Conservation (phyloP, 2,113 vertebrate genomes). For the Pristiophorus japonicus region DNA sequence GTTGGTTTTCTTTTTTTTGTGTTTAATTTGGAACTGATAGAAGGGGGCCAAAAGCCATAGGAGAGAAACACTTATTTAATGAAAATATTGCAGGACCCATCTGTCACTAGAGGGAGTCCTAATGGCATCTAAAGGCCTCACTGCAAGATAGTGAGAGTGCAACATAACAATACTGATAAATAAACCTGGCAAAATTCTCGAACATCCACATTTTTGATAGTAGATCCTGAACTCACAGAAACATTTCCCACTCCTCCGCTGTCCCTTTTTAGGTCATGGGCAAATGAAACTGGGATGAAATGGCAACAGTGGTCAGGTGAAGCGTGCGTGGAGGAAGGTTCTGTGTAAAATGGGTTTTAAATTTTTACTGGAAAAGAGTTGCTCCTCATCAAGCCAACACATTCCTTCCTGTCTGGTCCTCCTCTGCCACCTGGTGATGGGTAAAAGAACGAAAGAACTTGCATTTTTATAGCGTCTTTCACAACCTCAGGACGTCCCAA, state of each 20-base stretch:
- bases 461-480: neutral
- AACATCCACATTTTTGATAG: neutral
- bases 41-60: neutral
- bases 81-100: neutral
- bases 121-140: neutral
- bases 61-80: neutral
- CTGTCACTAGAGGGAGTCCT: neutral
- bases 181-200: neutral
- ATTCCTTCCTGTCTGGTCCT: neutral
- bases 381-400: neutral
- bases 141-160: neutral
- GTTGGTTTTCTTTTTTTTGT: neutral
- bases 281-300: neutral
- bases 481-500: neutral
- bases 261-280: neutral
- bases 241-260: neutral
- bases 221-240: neutral
- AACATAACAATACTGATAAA: neutral
- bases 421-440: neutral
- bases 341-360: neutral
- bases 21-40: neutral
- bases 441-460: neutral
- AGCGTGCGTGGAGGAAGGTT: neutral
- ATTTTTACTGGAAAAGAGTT: neutral
- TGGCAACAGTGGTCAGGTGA: neutral